A percentile compares a stretch with the other conserved stretches of the same genome.
phyloP scores from a whole-genome alignment of 1,140 invertebrate species.

The Leptinotarsa undecemlineata region DNA sequence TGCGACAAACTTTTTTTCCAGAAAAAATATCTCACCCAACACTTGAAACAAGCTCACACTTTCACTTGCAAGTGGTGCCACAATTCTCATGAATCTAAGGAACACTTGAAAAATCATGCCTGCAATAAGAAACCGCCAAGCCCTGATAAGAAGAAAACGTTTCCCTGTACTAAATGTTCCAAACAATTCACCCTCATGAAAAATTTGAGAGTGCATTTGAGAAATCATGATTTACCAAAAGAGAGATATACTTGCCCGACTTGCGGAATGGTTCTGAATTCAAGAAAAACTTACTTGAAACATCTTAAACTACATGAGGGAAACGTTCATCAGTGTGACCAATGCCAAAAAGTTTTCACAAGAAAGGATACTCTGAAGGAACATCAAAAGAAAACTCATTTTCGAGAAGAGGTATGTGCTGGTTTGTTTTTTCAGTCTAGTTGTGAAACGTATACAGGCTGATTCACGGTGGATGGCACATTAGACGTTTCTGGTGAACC shows the following conservation, averaged over 20 bases:
- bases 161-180: conserved; percentile 48
- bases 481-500: too few relatives aligned
- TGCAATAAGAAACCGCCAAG: conserved; percentile 30
- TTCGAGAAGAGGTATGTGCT: neutral
- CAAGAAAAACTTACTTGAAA: conserved; percentile 35
- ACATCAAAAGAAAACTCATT: conserved; percentile 30
- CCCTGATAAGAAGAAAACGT: conserved; percentile 29
- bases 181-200: conserved; percentile 45
- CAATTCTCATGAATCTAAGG: conserved; percentile 35
- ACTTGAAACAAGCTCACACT: conserved; percentile 44
- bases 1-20: conserved; percentile 47
- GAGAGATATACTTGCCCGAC: conserved; percentile 45
- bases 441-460: too few relatives aligned
- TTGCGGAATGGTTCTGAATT: conserved; percentile 44
- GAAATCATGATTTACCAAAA: conserved; percentile 38
- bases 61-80: conserved; percentile 42
- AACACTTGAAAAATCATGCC: conserved; percentile 40
- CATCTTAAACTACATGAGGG: conserved; percentile 48
- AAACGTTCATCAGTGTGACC: conserved; percentile 42
- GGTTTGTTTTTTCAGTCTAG: too few relatives aligned
- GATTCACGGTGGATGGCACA: too few relatives aligned
- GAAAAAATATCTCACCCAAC: conserved; percentile 50
- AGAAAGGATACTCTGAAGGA: conserved; percentile 40
- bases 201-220: conserved; percentile 48
- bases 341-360: conserved; percentile 50